phyloP scores from a whole-genome alignment of 1,140 invertebrate species.

The Drosophila tsacasi region DNA sequence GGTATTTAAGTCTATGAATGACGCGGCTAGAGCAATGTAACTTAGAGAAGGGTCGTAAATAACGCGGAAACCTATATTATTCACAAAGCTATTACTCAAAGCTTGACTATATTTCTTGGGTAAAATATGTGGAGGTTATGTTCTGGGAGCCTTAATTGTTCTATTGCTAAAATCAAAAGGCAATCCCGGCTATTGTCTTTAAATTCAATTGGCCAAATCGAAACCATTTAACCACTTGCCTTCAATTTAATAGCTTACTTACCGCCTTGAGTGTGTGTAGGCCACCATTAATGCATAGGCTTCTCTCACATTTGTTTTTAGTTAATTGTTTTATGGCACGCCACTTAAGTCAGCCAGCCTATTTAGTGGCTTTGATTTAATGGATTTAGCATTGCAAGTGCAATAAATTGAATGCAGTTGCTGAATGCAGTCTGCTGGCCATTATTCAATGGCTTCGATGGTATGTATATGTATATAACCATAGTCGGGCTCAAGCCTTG shows the following conservation, averaged over 20 bases:
- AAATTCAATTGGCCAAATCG: conserved; percentile 26
- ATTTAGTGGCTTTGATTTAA: conserved; percentile 51
- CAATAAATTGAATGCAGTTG: conserved; percentile 40
- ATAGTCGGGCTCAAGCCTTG: conserved; percentile 39
- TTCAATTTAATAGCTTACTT: conserved; percentile 41
- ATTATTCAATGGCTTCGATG: conserved; percentile 31
- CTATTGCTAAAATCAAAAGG: conserved; percentile 9
- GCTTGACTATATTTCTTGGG: background rate
- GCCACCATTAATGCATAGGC: conserved; percentile 59
- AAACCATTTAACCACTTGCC: conserved; percentile 17
- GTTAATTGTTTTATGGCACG: conserved; percentile 74
- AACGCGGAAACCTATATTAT: conserved; percentile 3
- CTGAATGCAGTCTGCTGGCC: conserved; percentile 26
- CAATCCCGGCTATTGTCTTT: conserved; percentile 17
- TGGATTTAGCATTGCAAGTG: conserved; percentile 68
- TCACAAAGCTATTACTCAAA: background rate
- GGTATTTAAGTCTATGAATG: background rate
- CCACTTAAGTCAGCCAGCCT: conserved; percentile 47
- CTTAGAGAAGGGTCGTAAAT: conserved; percentile 10
- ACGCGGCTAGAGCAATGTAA: conserved; percentile 4
- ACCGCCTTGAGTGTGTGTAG: conserved; percentile 42
- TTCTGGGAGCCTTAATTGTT: conserved; percentile 22
- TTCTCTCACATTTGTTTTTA: conserved; percentile 53
- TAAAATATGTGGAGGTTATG: conserved; percentile 22
- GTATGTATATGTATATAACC: background rate